Evolutionary conservation across 2,888 invertebrate genomes (phyloP), one percentile per base, ranked within the genome.

Genomic region (Axea sp.): DNA sequence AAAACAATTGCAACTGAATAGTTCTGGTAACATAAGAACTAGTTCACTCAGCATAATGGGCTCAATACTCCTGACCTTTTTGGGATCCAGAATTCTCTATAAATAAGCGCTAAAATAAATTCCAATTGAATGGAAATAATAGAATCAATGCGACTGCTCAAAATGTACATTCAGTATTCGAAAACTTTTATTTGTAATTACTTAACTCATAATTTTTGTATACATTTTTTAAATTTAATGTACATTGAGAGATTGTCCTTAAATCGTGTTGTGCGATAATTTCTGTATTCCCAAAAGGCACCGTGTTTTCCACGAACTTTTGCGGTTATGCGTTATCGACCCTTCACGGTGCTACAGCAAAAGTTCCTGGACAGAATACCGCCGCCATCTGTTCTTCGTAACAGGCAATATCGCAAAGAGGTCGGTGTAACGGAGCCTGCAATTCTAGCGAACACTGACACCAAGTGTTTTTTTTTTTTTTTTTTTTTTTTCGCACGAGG

Each of bases 51-150:
- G 75, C 4, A 9, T 72, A 6, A 22, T 77, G 0, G 14, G 49
- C 3, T 74, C 78, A 0, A 11, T 77, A 3, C 2, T 80, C 4
- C 22, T 72, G 17, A 19, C 67, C 11, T 9, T 76, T 5, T 4
- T 71, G 9, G 24, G 77, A 7, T 39, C 75, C 19, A 71, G 67
- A 19, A 64, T 78, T 30, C 41, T 81, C 69, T 79, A 75, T 77
- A 78, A 71, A 22, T 69, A 68, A 73, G 7, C 12, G 8, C n/a
- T 19, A 19, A 2, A 12, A 31, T 8, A 15, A 14, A 5, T 12
- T 6, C 8, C 24, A 17, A 37, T 14, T 26, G 17, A 41, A 5
- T 7, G 15, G 17, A 33, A 28, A 11, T 62, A 65, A 45, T 22
- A 45, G 37, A 35, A 55, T 47, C 12, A 57, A 31, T 9, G 51